These are phyloP conservation scores for Phrixothrix hirtus DNA, from an alignment of 2,888 invertebrate genomes.

Conservation along the genomic window DNA sequence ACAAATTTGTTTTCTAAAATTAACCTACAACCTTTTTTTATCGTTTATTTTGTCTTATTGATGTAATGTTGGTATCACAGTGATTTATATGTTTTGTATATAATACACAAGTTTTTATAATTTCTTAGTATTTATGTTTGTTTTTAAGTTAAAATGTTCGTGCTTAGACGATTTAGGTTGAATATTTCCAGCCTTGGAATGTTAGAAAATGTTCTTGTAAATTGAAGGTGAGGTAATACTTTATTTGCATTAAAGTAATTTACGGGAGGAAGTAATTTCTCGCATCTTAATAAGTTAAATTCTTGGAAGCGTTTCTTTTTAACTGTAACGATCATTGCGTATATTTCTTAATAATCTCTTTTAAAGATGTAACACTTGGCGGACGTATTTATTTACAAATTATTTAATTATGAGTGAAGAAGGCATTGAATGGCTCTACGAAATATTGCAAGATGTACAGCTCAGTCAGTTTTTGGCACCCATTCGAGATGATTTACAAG, in stretches of 20 bases:
- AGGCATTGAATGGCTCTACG: slow-evolving; percentile 80
- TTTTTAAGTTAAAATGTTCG: too few relatives aligned
- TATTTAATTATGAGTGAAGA: slow-evolving; percentile 53
- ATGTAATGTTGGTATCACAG: too few relatives aligned
- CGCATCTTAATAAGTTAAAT: background rate
- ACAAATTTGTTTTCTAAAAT: too few relatives aligned
- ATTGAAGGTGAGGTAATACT: background rate
- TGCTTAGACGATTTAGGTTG: background rate
- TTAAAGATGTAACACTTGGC: background rate
- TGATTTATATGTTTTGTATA: background rate
- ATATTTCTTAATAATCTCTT: background rate
- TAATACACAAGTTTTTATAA: background rate
- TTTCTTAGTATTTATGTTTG: background rate
- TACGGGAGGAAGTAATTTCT: background rate
- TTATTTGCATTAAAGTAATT: background rate
- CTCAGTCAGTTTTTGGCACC: slow-evolving; percentile 87
- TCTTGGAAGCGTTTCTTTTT: background rate
- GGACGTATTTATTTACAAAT: too few relatives aligned
- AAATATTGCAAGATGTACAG: slow-evolving; percentile 86
- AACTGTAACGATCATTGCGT: background rate
- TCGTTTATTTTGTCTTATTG: too few relatives aligned
- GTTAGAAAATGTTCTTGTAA: background rate
- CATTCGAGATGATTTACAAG: slow-evolving; percentile 87
- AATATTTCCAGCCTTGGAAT: background rate
- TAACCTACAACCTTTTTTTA: too few relatives aligned